Base-by-base conservation (phyloP, 2,113 vertebrate species). In the Hassar affinis region DNA sequence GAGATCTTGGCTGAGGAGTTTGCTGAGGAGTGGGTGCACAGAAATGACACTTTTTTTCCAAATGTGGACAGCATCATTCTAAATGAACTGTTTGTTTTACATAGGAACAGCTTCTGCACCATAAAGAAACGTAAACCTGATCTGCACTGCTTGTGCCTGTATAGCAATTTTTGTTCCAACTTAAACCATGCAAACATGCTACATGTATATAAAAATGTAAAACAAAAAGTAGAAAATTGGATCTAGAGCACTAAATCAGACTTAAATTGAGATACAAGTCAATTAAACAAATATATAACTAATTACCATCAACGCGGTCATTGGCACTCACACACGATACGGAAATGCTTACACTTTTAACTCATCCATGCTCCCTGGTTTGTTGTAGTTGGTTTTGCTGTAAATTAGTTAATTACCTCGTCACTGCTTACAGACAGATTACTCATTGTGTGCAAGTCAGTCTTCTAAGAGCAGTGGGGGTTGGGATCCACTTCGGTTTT, bases 101-200 rank as follows among this genome's bases (percentile, higher is more conserved):
- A 22, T 83, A 80, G 47, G 35, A 42, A 74, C 62, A 81, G 64
- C 49, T 82, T 86, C 30, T 81, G 84, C 71, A 86, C 62, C 54
- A 64, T 69, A 25, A 69, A 69, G 18, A 38, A 83, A 74, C 64
- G 68, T 85, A 51, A 79, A 80, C 52, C 49, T 83, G 33, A 77
- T 66, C 77, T 85, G 45, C 30, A 85, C 72, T 71, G 71, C 45
- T 25, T 80, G 61, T 68, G 14, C 79, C 10, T 1, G 27, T 35
- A 80, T 69, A 80, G 80, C 45, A 79, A 56, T 88, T 87, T 85
- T 79, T 84, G 59, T 84, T 82, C 59, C 74, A 84, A 78, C 83
- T 78, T 83, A 87, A 89, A 89, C 87, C 88, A 91, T 91, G 89
- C 89, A 91, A 89, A 89, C 89, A 91, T 91, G 88, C 90, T 88